A percentile compares a stretch with the other conserved stretches of the same genome.
phyloP scores from a whole-genome alignment of 2,888 invertebrate species.

The Griposia aprilina region DNA sequence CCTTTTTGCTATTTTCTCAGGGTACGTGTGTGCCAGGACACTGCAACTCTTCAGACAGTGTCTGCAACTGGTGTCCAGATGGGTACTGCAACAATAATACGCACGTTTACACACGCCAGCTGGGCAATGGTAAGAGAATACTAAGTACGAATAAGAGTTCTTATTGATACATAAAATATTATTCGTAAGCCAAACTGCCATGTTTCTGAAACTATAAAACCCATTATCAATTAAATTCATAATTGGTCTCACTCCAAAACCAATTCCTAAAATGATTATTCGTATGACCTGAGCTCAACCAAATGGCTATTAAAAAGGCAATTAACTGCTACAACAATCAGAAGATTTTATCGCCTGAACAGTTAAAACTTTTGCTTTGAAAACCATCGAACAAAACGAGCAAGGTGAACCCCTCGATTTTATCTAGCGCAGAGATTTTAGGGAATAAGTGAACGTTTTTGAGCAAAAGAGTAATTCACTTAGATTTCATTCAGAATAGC shows the following conservation, averaged over 20 bases:
- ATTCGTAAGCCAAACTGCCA: too few species aligned
- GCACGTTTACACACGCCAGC: conserved; percentile 78
- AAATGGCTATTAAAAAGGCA: neutral
- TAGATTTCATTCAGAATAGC: conserved; percentile 55
- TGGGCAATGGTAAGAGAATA: conserved; percentile 84
- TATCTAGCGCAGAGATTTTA: conserved; percentile 38
- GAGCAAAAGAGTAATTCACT: conserved; percentile 51
- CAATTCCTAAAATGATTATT: conserved; percentile 2
- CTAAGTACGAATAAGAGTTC: too few species aligned
- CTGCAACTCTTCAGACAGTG: conserved; percentile 83
- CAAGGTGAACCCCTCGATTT: conserved; percentile 20
- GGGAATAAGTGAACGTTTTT: conserved; percentile 44
- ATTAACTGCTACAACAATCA: conserved; percentile 36
- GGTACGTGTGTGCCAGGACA: conserved; percentile 88
- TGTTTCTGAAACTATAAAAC: neutral
- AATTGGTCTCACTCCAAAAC: neutral
- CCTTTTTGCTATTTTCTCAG: conserved; percentile 67
- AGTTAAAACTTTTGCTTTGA: conserved; percentile 52
- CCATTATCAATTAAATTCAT: conserved; percentile 4
- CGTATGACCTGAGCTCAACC: conserved; percentile 1
- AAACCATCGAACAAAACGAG: conserved; percentile 36
- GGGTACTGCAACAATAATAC: conserved; percentile 88
- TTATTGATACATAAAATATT: neutral
- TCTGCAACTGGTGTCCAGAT: conserved; percentile 87
- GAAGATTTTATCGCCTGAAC: conserved; percentile 38